Evolutionary conservation across 2,888 invertebrate species (phyloP).

Genomic region (Branchellion lobata): DNA sequence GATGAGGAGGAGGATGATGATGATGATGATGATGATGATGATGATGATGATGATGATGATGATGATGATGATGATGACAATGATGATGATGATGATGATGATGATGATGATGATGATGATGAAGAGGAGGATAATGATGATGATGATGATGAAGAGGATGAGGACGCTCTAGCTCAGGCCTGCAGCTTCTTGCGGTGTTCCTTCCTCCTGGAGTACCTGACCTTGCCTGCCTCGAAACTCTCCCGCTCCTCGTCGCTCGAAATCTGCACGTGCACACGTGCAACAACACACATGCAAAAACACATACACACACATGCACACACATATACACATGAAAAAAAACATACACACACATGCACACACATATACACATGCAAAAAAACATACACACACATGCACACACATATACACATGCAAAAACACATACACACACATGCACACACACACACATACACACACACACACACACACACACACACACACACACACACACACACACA

Average conservation of each 20-base stretch:
- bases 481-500: background rate
- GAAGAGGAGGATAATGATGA: too few species aligned
- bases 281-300: background rate
- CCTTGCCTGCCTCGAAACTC: slow-evolving; percentile 39
- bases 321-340: background rate
- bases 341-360: background rate
- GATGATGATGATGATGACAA: too few species aligned
- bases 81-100: too few species aligned
- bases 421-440: slow-evolving; percentile 1
- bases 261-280: background rate
- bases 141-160: too few species aligned
- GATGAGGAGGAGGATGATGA: background rate
- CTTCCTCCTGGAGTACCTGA: slow-evolving; percentile 39
- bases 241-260: slow-evolving; percentile 27
- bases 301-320: background rate
- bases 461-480: background rate
- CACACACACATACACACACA: background rate
- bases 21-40: too few species aligned
- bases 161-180: too few species aligned
- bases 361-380: background rate
- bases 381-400: background rate
- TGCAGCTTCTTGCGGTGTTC: slow-evolving; percentile 1
- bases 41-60: too few species aligned
- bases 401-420: background rate
- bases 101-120: too few species aligned